Percentiles rank a stretch among this genome's conserved stretches.
phyloP scores from a whole-genome alignment of 2,888 invertebrate species.

The Aricia artaxerxes region DNA sequence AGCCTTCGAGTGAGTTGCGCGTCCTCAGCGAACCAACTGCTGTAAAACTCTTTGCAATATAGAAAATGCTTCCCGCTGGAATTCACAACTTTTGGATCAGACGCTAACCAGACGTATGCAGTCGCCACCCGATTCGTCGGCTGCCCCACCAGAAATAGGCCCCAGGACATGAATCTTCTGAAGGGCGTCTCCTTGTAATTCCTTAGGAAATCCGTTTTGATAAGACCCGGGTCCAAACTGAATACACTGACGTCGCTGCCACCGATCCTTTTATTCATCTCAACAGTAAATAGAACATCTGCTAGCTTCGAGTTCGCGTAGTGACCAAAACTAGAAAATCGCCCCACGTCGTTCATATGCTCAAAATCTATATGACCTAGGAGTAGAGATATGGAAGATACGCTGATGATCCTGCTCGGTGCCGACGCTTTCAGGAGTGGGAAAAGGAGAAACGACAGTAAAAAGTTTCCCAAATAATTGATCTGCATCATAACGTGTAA shows the following conservation, averaged over 20 bases:
- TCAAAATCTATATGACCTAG: constrained; percentile 85
- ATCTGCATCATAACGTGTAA: constrained; percentile 83
- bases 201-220: constrained; percentile 88
- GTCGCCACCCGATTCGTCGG: constrained; percentile 54
- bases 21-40: constrained; percentile 66
- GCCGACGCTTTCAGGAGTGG: constrained; percentile 57
- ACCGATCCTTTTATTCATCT: constrained; percentile 64
- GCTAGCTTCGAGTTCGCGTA: constrained; percentile 78
- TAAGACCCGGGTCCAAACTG: constrained; percentile 91
- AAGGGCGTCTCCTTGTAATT: constrained; percentile 53
- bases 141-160: constrained; percentile 51
- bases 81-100: constrained; percentile 52
- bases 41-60: constrained; percentile 61
- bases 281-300: constrained; percentile 67
- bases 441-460: constrained; percentile 60
- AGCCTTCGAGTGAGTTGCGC: constrained; percentile 48
- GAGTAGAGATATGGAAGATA: constrained; percentile 81
- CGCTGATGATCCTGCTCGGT: constrained; percentile 60
- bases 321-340: constrained; percentile 77
- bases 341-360: constrained; percentile 85
- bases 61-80: constrained; percentile 62
- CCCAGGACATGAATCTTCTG: constrained; percentile 48
- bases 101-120: constrained; percentile 59
- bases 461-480: constrained; percentile 63
- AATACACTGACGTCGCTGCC: constrained; percentile 85